These are phyloP conservation scores for Psilopsiagon aurifrons DNA, from an alignment of 2,113 vertebrate species.

Conservation along the genomic window DNA sequence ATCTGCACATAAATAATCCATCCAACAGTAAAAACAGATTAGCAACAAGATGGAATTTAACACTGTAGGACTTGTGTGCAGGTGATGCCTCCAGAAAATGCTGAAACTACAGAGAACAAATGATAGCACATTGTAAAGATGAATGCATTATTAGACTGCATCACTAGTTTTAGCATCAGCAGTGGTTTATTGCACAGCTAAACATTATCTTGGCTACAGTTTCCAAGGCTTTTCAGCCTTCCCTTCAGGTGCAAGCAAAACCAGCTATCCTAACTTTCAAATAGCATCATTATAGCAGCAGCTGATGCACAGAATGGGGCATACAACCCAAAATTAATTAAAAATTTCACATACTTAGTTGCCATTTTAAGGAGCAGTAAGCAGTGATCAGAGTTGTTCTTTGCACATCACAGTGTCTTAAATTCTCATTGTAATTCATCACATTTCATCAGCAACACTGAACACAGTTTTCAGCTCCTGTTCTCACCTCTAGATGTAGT, in stretches of 20 bases:
- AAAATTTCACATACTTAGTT: neutral
- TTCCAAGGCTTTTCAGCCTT: neutral
- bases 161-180: neutral
- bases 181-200: neutral
- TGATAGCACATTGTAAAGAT: neutral
- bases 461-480: neutral
- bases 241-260: neutral
- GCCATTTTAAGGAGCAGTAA: neutral
- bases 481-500: slow-evolving; percentile 90
- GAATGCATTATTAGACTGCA: neutral
- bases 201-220: neutral
- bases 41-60: neutral
- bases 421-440: neutral
- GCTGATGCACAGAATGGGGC: neutral
- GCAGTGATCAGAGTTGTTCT: neutral
- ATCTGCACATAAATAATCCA: slow-evolving; percentile 4
- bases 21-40: neutral
- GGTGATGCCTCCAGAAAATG: neutral
- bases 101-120: neutral
- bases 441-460: neutral
- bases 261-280: neutral
- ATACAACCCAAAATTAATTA: neutral
- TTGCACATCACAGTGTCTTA: neutral
- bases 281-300: neutral
- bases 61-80: neutral